Evolutionary conservation across 2,888 invertebrate species (phyloP).

Genomic region (Deilephila porcellus): DNA sequence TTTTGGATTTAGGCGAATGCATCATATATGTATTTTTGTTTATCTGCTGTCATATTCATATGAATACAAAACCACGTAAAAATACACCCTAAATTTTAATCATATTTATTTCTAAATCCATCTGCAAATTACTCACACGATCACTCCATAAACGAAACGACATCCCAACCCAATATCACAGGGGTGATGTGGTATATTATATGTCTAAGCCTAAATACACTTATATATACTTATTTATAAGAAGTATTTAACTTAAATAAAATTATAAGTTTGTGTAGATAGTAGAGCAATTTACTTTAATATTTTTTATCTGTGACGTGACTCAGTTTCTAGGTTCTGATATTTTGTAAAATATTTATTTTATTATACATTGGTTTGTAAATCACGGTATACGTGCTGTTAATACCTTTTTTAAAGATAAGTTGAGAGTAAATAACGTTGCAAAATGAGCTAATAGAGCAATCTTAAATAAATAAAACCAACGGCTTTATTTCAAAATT

Average conservation of each 20-base stretch:
- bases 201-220: conserved; percentile 8
- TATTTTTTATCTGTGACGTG: background rate
- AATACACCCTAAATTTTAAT: background rate
- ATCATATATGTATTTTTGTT: too few species aligned
- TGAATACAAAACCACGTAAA: conserved; percentile 16
- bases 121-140: conserved; percentile 67
- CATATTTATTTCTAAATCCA: conserved; percentile 59
- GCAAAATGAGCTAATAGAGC: too few species aligned
- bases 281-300: background rate
- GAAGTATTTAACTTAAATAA: background rate
- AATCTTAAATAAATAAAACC: too few species aligned
- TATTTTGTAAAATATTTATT: too few species aligned
- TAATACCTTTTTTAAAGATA: too few species aligned
- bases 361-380: too few species aligned
- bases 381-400: too few species aligned
- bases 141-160: conserved; percentile 59
- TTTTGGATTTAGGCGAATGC: too few species aligned
- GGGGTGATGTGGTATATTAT: conserved; percentile 74
- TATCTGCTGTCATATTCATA: background rate
- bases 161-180: conserved; percentile 78
- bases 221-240: background rate
- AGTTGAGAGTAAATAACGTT: too few species aligned
- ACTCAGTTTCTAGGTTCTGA: background rate
- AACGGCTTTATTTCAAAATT: too few species aligned
- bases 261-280: too few species aligned